Evolutionary conservation across 2,888 invertebrate genomes (phyloP).

Genomic region (Macrosiphum euphorbiae): DNA sequence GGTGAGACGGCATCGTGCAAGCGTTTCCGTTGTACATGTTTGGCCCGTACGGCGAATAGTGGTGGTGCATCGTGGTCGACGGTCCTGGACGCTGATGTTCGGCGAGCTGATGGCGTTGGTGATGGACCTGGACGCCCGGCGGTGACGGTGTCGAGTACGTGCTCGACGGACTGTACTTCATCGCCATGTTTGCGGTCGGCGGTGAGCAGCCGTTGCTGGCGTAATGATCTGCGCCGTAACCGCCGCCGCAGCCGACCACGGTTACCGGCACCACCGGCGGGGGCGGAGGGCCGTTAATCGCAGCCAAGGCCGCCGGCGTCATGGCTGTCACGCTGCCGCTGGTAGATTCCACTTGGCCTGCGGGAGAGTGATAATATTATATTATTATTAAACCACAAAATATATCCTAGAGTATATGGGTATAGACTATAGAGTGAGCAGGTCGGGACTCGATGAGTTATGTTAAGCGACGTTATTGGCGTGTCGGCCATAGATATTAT

Average conservation of each 20-base stretch:
- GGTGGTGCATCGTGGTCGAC: conserved; percentile 54
- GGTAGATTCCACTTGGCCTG: conserved; percentile 59
- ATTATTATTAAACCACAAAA: background rate
- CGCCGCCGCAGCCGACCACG: background rate
- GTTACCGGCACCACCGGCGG: background rate
- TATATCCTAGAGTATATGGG: too few species aligned
- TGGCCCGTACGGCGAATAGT: conserved; percentile 22
- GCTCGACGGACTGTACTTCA: conserved; percentile 50
- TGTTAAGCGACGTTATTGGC: too few species aligned
- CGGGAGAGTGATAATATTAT: background rate
- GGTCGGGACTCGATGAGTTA: background rate
- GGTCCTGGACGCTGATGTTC: conserved; percentile 45
- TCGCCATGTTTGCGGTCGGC: conserved; percentile 25
- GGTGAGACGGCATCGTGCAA: conserved; percentile 6
- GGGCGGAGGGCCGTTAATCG: background rate
- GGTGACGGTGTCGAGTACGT: conserved; percentile 59
- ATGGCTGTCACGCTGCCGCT: background rate
- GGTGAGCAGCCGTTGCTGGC: conserved; percentile 28
- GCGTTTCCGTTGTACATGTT: conserved; percentile 26
- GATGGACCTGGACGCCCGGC: background rate
- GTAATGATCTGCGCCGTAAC: conserved; percentile 34
- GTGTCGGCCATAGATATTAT: too few species aligned
- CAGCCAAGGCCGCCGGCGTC: background rate
- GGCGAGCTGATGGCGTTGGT: conserved; percentile 6
- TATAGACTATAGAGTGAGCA: background rate